Percentiles rank a stretch among this genome's conserved stretches.
Evolutionary conservation across 1,140 invertebrate species (phyloP).

Genomic region (Penaeus vannamei): DNA sequence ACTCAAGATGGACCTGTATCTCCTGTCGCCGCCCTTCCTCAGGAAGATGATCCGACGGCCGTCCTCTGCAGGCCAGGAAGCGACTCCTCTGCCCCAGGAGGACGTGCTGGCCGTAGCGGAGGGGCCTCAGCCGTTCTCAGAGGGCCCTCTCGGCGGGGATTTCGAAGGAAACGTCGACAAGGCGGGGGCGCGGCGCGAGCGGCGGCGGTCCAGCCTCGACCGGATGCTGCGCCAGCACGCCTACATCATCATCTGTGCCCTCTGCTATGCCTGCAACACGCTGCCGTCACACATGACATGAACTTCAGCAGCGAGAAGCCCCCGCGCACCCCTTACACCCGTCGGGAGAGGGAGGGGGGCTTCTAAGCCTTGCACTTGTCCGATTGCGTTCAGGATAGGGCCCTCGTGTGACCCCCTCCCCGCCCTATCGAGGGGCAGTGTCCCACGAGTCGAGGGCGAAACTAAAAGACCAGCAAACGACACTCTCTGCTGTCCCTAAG

Average conservation of each 20-base stretch:
- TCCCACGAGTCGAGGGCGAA: no score
- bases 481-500: no score
- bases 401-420: no score
- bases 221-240: conserved; percentile 51
- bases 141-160: neutral
- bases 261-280: conserved; percentile 41
- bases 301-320: neutral
- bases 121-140: no score
- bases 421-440: no score
- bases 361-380: no score
- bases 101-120: neutral
- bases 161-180: neutral
- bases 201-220: conserved; percentile 40
- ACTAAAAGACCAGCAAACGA: no score
- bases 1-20: conserved; percentile 48
- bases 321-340: neutral
- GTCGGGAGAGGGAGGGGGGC: neutral
- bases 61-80: neutral
- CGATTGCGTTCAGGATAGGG: no score
- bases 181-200: neutral
- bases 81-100: neutral
- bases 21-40: conserved; percentile 53
- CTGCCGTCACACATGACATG: conserved; percentile 21
- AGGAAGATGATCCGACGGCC: conserved; percentile 38
- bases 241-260: conserved; percentile 54